Evolutionary conservation across 2,888 invertebrate species (phyloP).

Genomic region (Agrypnus murinus): DNA sequence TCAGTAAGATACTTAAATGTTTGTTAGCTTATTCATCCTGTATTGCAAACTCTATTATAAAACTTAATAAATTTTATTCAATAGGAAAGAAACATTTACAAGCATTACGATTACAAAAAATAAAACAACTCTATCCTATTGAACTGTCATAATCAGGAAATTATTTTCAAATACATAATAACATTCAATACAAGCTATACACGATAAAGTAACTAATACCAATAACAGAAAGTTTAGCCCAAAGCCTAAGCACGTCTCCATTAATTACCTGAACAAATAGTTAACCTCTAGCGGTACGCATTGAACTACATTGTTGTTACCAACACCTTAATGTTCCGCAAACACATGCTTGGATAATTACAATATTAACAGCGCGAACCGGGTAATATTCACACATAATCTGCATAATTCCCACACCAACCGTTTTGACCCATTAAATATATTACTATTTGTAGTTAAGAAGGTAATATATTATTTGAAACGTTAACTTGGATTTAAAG

Average conservation of each 20-base stretch:
- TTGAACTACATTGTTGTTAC: slow-evolving; percentile 26
- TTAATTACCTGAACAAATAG: slow-evolving; percentile 20
- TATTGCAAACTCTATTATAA: too few species aligned
- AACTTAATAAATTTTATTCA: too few species aligned
- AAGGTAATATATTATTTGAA: not conserved
- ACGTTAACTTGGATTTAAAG: not conserved
- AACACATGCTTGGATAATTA: slow-evolving; percentile 23
- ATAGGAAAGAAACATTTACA: too few species aligned
- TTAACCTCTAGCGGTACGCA: slow-evolving; percentile 34
- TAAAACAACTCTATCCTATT: too few species aligned
- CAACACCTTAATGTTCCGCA: slow-evolving; percentile 20
- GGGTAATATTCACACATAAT: slow-evolving; percentile 12
- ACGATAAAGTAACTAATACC: not conserved
- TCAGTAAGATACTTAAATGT: too few species aligned
- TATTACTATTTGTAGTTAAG: not conserved
- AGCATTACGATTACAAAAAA: too few species aligned
- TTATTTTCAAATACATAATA: too few species aligned
- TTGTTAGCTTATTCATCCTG: too few species aligned
- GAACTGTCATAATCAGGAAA: too few species aligned
- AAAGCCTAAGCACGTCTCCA: slow-evolving; percentile 16
- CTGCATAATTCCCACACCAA: slow-evolving; percentile 29
- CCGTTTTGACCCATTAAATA: slow-evolving; percentile 23
- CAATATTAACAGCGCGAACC: slow-evolving; percentile 22
- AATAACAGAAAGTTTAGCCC: slow-evolving; percentile 4
- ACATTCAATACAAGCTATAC: too few species aligned